These are phyloP conservation scores for Tinea semifulvella DNA, from an alignment of 2,888 invertebrate genomes.

Conservation along the genomic window DNA sequence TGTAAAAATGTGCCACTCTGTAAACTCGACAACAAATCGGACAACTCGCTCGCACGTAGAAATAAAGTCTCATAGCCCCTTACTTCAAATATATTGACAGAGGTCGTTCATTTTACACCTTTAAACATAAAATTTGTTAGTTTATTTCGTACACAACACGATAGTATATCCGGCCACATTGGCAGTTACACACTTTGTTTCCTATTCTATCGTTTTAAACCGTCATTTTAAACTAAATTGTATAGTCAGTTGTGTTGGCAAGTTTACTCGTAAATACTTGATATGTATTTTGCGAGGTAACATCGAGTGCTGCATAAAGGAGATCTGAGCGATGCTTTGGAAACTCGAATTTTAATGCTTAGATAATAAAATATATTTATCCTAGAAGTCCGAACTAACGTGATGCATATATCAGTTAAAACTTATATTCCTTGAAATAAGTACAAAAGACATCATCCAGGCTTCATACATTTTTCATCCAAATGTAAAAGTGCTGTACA, in stretches of 20 bases:
- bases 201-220: too few relatives aligned
- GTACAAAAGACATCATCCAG: too few relatives aligned
- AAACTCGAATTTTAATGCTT: conserved; percentile 3
- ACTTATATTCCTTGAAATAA: too few relatives aligned
- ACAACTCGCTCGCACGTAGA: background rate
- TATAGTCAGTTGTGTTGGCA: too few relatives aligned
- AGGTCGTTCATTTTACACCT: conserved; percentile 6
- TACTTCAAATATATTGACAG: conserved; percentile 9
- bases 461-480: too few relatives aligned
- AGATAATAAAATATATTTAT: too few relatives aligned
- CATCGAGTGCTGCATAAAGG: conserved; percentile 11
- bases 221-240: too few relatives aligned
- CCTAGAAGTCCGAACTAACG: too few relatives aligned
- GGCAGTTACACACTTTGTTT: too few relatives aligned
- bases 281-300: conserved; percentile 13
- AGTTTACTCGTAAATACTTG: conserved; percentile 14
- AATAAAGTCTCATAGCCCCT: background rate
- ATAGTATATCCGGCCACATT: too few relatives aligned
- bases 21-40: conserved; percentile 8
- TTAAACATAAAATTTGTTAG: conserved; percentile 9
- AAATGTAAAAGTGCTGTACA: too few relatives aligned
- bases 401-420: too few relatives aligned
- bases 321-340: background rate
- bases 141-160: conserved; percentile 10
- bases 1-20: background rate